Base-by-base conservation (phyloP, 1,140 invertebrate species). In the Goniozus legneri region DNA sequence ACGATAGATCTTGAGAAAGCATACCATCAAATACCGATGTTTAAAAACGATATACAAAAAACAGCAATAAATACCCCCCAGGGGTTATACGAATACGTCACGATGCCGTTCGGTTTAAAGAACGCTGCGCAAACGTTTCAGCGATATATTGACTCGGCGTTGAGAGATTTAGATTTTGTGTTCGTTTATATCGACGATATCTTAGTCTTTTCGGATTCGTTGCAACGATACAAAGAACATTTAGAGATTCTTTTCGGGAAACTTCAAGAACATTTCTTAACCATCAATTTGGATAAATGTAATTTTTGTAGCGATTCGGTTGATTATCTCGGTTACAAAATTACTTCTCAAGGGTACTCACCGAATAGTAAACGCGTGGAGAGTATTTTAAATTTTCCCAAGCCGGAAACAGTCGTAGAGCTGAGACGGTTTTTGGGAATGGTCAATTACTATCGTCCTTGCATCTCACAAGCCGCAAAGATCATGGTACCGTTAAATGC, bases 21-120 rank as follows among this genome's bases (percentile, higher is more conserved):
- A n/a, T n/a, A n/a, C n/a, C 60, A 69, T 53, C 79, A 77, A 39
- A 66, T 75, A 0, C 68, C 69, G 0, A 52, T 77, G 1, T 42
- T 47, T 2, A 30, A 38, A 8, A 56, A 65, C 18, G 65, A 74
- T 47, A 56, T 74, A n/a, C 14, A 33, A 8, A 74, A 75, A 49
- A 75, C 77, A 15, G 12, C 24, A n/a, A n/a, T n/a, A n/a, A n/a
- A n/a, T 27, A 27, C 24, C 24, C 24, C 24, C 6, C 12, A 12
- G 24, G 24, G 24, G 12, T 12, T 27, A 7, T 27, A 7, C 12
- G 24, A 27, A 27, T 27, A 27, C 12, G 12, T 27, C 6, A 12
- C 12, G 6, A 27, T 27, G n/a, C n/a, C n/a, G n/a, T n/a, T n/a
- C n/a, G n/a, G n/a, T n/a, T n/a, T n/a, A n/a, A n/a, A n/a, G n/a